Base-by-base conservation (phyloP, 2,797 vertebrate genomes). In the Australoheros facetus region DNA sequence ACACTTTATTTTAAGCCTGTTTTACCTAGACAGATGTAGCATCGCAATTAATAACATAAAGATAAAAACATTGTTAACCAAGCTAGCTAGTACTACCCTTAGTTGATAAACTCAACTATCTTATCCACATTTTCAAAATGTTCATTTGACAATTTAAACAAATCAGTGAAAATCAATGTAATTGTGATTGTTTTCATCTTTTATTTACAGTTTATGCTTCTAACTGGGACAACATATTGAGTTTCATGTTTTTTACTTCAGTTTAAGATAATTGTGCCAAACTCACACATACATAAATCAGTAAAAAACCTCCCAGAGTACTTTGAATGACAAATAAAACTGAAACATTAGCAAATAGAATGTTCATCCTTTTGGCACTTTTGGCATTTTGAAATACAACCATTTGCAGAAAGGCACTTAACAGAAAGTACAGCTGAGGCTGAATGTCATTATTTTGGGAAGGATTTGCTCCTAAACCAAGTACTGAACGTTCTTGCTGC, bases 221-320 rank as follows among this genome's bases (percentile, higher is more conserved):
- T 75, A 56, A 73, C 72, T 37, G 16, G 23, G 45, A 71, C 55
- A 82, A 82, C 56, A 77, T 78, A 79, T 7, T 42, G 26, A 73
- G 8, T 51, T 70, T 51, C 45, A 5, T 19, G 42, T 8, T 2
- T 1, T 54, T 69, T n/a, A 51, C 48, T 69, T 69, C 10, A 1
- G 28, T 8, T 51, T 69, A 19, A 69, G 26, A 51, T 19, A 30
- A 51, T 69, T 10, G 28, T 30, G 64, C 64, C 26, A 13, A 66
- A 66, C 23, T 69, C 23, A 45, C 62, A 69, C 23, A 30, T 69
- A 10, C 9, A 30, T 2, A 3, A 69, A 69, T 69, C 42, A 69
- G 17, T 19, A 17, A 30, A 0, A 69, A 51, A 1, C 4, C 42
- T 66, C 42, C 42, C 6, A 51, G 23, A 51, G 16, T 66, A 28